Percentiles rank a stretch among this genome's conserved stretches.
Evolutionary conservation across 2,113 vertebrate species (phyloP).

Genomic region (Onychostoma macrolepis): DNA sequence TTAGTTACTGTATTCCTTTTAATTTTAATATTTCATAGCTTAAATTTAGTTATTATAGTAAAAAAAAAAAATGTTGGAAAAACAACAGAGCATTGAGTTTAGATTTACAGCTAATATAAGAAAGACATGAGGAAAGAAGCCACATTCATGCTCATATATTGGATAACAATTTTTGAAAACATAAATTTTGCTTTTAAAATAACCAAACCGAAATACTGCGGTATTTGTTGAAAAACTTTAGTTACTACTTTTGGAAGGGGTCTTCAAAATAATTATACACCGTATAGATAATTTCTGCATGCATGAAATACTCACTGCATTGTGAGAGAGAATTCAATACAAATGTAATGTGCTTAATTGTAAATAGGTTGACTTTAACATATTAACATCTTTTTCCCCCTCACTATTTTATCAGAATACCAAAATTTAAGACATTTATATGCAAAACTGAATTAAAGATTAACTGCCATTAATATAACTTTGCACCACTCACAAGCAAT

Average conservation of each 20-base stretch:
- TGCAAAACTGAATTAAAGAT: neutral
- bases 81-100: neutral
- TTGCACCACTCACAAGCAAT: neutral
- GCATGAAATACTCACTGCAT: neutral
- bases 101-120: neutral
- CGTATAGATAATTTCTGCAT: neutral
- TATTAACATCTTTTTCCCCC: neutral
- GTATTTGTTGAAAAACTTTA: neutral
- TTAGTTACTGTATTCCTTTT: neutral
- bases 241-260: neutral
- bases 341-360: neutral
- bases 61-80: neutral
- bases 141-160: neutral
- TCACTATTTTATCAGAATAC: neutral
- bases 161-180: neutral
- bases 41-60: neutral
- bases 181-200: neutral
- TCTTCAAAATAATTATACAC: neutral
- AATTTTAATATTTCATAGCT: neutral
- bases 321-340: neutral
- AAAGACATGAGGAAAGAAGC: neutral
- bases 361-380: neutral
- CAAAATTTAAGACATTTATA: neutral
- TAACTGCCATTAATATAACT: neutral
- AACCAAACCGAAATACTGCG: neutral